phyloP scores from a whole-genome alignment of 2,888 invertebrate species.

The Globia sparganii region DNA sequence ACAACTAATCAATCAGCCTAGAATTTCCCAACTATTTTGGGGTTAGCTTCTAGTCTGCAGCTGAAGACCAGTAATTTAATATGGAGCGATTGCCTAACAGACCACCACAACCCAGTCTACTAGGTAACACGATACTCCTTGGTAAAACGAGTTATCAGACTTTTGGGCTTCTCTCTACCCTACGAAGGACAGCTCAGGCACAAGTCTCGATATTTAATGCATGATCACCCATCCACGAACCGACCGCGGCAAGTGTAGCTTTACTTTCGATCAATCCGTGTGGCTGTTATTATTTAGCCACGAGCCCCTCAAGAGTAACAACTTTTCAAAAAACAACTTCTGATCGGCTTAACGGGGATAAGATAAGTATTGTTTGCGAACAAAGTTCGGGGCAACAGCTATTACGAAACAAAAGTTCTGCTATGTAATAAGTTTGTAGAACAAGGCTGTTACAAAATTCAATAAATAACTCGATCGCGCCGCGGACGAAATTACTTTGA shows the following conservation, averaged over 20 bases:
- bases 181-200: background rate
- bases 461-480: conserved; percentile 55
- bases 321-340: conserved; percentile 4
- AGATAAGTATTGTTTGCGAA: conserved; percentile 31
- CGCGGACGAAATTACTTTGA: conserved; percentile 55
- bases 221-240: background rate
- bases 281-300: background rate
- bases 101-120: background rate
- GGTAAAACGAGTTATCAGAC: background rate
- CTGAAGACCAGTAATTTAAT: background rate
- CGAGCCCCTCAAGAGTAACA: background rate
- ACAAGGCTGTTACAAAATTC: conserved; percentile 43
- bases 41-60: background rate
- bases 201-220: background rate
- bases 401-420: conserved; percentile 41
- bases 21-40: background rate
- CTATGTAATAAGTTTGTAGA: conserved; percentile 59
- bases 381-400: conserved; percentile 20
- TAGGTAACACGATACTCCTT: background rate
- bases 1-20: background rate
- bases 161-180: background rate
- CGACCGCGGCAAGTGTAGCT: background rate
- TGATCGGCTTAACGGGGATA: background rate
- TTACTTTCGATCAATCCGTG: background rate
- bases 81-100: background rate